phyloP scores from a whole-genome alignment of 2,113 vertebrate species.

The Halcyon malimbica region DNA sequence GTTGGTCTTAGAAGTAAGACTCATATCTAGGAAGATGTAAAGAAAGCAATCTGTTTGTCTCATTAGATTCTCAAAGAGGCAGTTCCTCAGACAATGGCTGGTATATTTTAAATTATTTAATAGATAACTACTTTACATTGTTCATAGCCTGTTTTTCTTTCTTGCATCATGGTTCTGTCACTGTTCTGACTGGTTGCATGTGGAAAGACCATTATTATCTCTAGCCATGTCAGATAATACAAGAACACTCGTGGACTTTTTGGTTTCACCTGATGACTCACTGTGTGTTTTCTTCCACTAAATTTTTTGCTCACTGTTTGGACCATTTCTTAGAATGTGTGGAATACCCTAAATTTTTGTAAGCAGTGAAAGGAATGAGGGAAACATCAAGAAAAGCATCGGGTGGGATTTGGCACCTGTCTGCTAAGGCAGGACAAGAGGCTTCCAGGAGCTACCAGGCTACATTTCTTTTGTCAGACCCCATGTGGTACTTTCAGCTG shows the following conservation, averaged over 20 bases:
- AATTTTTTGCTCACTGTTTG: neutral
- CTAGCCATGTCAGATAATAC: neutral
- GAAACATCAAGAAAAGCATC: neutral
- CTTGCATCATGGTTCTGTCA: neutral
- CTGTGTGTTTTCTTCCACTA: neutral
- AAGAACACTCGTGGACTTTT: neutral
- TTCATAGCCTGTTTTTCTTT: neutral
- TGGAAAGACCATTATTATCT: neutral
- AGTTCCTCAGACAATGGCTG: neutral
- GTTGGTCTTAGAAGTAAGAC: neutral
- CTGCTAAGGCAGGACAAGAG: neutral
- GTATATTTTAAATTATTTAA: neutral
- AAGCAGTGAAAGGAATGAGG: neutral
- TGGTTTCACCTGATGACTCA: neutral
- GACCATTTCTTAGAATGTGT: neutral
- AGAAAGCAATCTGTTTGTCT: neutral
- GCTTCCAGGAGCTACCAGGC: neutral
- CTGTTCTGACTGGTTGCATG: neutral
- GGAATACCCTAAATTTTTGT: neutral
- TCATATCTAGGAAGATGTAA: neutral
- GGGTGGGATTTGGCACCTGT: neutral
- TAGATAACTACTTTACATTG: neutral
- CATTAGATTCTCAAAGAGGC: neutral
- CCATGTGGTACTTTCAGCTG: neutral
- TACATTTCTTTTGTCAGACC: neutral